Evolutionary conservation across 2,888 invertebrate species (phyloP).

Genomic region (Dione vanillae): DNA sequence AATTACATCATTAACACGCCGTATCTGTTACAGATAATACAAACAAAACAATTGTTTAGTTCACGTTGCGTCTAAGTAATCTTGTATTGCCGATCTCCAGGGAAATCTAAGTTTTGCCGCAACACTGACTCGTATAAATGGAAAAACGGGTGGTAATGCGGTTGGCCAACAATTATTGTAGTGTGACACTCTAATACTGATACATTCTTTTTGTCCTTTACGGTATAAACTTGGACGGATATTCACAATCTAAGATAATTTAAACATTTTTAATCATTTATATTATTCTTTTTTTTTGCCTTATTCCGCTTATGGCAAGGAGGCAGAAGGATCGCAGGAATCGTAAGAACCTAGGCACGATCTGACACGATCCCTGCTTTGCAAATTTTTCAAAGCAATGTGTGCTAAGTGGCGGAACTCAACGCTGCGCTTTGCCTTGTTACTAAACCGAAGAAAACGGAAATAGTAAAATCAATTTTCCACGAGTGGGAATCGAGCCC

Average conservation of each 20-base stretch:
- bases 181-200: slow-evolving; percentile 8
- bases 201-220: slow-evolving; percentile 2
- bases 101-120: slow-evolving; percentile 43
- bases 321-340: too few relatives aligned
- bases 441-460: too few relatives aligned
- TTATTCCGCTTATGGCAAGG: too few relatives aligned
- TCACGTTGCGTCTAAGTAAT: slow-evolving; percentile 39
- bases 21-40: slow-evolving; percentile 20
- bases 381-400: too few relatives aligned
- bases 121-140: slow-evolving; percentile 34
- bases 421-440: too few relatives aligned
- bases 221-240: neutral
- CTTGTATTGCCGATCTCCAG: slow-evolving; percentile 38
- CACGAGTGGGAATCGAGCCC: too few relatives aligned
- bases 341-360: too few relatives aligned
- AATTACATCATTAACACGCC: neutral
- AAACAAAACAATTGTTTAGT: slow-evolving; percentile 30
- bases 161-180: slow-evolving; percentile 34
- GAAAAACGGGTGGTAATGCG: slow-evolving; percentile 37
- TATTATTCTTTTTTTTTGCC: neutral
- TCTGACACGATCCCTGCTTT: too few relatives aligned
- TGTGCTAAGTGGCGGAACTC: too few relatives aligned
- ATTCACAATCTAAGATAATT: neutral
- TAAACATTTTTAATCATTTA: neutral
- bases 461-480: too few relatives aligned